Evolutionary conservation across 2,888 invertebrate species (phyloP).

Genomic region (Amaurobius ferox): DNA sequence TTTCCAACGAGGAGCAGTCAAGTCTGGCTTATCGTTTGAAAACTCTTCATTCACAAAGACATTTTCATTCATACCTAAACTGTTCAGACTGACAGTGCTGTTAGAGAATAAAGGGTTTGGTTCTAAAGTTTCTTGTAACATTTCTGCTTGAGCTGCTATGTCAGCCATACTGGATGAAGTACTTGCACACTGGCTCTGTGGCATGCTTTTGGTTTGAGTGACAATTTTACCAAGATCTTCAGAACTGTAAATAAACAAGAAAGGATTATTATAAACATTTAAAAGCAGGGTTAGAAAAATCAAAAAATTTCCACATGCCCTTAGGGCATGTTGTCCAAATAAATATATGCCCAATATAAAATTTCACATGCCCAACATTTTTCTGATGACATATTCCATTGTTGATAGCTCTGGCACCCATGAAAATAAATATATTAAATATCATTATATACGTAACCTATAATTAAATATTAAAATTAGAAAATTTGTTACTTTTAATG

Average conservation of each 20-base stretch:
- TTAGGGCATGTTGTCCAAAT: too few relatives aligned
- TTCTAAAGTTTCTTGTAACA: constrained; percentile 74
- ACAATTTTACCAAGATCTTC: constrained; percentile 46
- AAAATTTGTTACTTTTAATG: too few relatives aligned
- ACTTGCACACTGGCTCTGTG: constrained; percentile 77
- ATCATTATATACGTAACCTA: too few relatives aligned
- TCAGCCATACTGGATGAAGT: constrained; percentile 76
- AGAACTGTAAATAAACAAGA: constrained; percentile 35
- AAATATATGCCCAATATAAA: too few relatives aligned
- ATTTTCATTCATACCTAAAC: constrained; percentile 88
- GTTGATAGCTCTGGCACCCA: too few relatives aligned
- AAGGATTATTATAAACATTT: not conserved
- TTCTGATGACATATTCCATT: too few relatives aligned
- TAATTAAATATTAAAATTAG: too few relatives aligned
- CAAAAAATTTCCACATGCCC: too few relatives aligned
- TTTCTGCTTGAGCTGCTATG: constrained; percentile 74
- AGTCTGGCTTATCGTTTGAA: constrained; percentile 28
- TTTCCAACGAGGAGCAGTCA: constrained; percentile 48
- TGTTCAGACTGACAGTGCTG: constrained; percentile 84
- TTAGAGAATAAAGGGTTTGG: constrained; percentile 84
- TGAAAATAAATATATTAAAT: too few relatives aligned
- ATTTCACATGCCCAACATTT: too few relatives aligned
- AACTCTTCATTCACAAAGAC: constrained; percentile 76
- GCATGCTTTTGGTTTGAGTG: constrained; percentile 76
- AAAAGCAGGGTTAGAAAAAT: too few relatives aligned